These are phyloP conservation scores for Dolichoris vasculosae DNA, from an alignment of 1,140 invertebrate genomes.

Conservation along the genomic window DNA sequence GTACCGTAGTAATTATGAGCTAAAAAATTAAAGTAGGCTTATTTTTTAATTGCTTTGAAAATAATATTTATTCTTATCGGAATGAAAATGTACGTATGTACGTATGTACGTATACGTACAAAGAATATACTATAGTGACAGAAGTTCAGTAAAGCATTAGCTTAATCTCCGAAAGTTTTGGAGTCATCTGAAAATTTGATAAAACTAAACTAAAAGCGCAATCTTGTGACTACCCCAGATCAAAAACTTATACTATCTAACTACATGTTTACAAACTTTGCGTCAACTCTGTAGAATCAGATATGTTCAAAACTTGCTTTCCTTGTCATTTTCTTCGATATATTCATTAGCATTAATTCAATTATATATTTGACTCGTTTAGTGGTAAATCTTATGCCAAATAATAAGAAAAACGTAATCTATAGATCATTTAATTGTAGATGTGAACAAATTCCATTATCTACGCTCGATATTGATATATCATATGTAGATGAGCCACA, in stretches of 20 bases:
- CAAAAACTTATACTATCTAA: neutral
- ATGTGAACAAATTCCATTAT: no score
- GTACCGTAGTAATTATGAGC: neutral
- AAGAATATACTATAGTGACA: neutral
- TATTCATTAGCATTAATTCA: no score
- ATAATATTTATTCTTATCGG: neutral
- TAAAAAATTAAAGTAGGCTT: neutral
- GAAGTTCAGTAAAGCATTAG: neutral
- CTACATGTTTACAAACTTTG: neutral
- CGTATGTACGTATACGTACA: neutral
- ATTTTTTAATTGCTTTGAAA: neutral
- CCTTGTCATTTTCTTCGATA: no score
- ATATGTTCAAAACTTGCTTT: neutral
- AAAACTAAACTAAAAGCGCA: neutral
- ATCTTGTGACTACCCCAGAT: neutral
- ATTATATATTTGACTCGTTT: no score
- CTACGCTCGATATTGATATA: no score
- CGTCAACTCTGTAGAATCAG: neutral
- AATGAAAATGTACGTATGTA: neutral
- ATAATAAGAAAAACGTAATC: no score
- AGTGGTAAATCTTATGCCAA: no score
- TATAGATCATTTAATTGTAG: no score
- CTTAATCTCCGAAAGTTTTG: neutral
- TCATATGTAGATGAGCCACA: no score
- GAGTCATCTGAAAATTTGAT: neutral